These are phyloP conservation scores for Acanthococcus lagerstroemiae DNA, from an alignment of 2,888 invertebrate species.

Conservation along the genomic window DNA sequence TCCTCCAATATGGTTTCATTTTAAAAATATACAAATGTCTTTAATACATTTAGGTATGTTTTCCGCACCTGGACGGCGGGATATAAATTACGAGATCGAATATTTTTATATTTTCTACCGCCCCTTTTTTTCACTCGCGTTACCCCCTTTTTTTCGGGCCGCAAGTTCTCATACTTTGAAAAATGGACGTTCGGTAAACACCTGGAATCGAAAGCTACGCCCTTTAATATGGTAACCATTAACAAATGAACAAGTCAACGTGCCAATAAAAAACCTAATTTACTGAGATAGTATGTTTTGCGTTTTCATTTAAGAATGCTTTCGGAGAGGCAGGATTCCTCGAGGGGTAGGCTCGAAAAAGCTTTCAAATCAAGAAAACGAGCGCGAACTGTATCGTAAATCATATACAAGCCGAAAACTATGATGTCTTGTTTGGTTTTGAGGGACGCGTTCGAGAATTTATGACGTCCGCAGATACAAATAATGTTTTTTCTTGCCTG, in stretches of 20 bases:
- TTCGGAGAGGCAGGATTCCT: not conserved
- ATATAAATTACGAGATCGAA: too few species aligned
- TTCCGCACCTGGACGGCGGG: too few species aligned
- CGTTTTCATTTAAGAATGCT: too few species aligned
- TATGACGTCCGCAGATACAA: too few species aligned
- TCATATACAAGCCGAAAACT: not conserved
- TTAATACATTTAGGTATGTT: too few species aligned
- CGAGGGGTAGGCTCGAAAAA: not conserved
- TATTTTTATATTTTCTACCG: too few species aligned
- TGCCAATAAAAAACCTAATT: slow-evolving; percentile 25
- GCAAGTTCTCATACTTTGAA: slow-evolving; percentile 5
- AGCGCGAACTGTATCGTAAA: not conserved
- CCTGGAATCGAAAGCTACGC: slow-evolving; percentile 29
- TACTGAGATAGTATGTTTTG: slow-evolving; percentile 15
- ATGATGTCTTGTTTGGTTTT: not conserved
- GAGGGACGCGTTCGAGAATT: too few species aligned
- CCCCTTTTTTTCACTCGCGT: too few species aligned
- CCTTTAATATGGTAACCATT: slow-evolving; percentile 30
- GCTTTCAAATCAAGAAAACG: not conserved
- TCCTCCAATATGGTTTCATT: too few species aligned
- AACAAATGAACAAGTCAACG: slow-evolving; percentile 16
- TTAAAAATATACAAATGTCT: too few species aligned
- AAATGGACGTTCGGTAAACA: slow-evolving; percentile 26
- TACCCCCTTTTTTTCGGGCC: not conserved
- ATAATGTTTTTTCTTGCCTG: too few species aligned